Evolutionary conservation across 2,888 invertebrate genomes (phyloP), one percentile per base, ranked within the genome.

Genomic region (Suillia variegata): DNA sequence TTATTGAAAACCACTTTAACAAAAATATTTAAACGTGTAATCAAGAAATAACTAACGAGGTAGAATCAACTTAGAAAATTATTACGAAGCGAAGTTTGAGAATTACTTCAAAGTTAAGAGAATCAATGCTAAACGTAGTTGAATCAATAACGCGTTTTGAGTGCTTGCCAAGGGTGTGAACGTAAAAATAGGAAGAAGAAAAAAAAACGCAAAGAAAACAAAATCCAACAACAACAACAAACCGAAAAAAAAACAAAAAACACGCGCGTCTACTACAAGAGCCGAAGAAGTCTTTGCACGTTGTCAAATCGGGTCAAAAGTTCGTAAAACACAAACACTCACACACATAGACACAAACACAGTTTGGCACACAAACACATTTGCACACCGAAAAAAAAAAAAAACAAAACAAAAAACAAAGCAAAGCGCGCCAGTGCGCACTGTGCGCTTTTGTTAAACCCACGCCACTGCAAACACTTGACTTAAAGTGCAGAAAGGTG

Each of bases 231-330:
- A n/a, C n/a, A 57, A 31, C 2, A 58, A 22, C 48, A 54, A 57
- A 57, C n/a, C 22, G 13, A 52, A 57, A 34, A 33, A 52, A 34
- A 5, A 26, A 34, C n/a, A 33, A 13, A 20, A 33, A 12, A 3
- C 33, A 20, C 15, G n/a, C 52, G n/a, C n/a, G n/a, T n/a, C n/a
- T n/a, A n/a, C n/a, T n/a, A n/a, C n/a, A n/a, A n/a, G n/a, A n/a
- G n/a, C n/a, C n/a, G 20, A 21, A 21, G 53, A 47, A 47, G 47
- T 47, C 34, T 4, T 33, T 20, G 49, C 33, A 48, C 65, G 62
- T 65, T 69, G 63, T 69, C 55, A 66, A 68, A 76, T 77, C 73
- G 72, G 78, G 78, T 78, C 77, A 77, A 78, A 78, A 78, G 77
- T 78, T 76, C 75, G 77, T 70, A 65, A 52, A 50, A 52, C n/a